These are phyloP conservation scores for Drosophila stalkeri DNA, from an alignment of 2,888 invertebrate species.

Conservation along the genomic window DNA sequence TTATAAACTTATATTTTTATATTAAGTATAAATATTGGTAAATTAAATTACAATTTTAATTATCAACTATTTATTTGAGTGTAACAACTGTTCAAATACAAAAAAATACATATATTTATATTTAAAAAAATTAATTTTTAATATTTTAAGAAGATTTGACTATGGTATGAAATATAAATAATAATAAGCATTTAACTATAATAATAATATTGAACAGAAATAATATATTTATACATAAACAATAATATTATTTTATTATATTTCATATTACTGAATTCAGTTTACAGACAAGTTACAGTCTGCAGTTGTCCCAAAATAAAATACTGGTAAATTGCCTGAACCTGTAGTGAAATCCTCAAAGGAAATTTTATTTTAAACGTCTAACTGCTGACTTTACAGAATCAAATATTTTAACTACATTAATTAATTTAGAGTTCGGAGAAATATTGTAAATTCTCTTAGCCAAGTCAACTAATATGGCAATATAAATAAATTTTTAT, in stretches of 20 bases:
- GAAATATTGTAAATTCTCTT: background rate
- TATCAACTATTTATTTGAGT: too few species aligned
- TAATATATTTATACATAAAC: too few species aligned
- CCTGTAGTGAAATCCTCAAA: background rate
- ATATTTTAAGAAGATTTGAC: too few species aligned
- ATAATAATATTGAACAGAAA: background rate
- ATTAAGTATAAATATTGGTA: too few species aligned
- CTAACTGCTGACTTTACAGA: background rate
- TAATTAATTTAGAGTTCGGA: background rate
- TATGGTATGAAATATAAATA: too few species aligned
- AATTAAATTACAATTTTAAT: too few species aligned
- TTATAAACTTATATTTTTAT: too few species aligned
- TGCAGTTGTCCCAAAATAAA: conserved; percentile 19
- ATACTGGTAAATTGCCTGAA: conserved; percentile 44
- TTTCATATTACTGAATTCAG: background rate
- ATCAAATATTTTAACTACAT: too few species aligned
- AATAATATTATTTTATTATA: background rate
- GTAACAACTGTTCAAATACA: too few species aligned
- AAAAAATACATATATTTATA: too few species aligned
- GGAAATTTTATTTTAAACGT: background rate
- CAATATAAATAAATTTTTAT: background rate
- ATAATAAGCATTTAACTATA: background rate
- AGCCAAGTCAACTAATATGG: background rate
- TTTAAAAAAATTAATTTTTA: too few species aligned
- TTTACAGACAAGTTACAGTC: too few species aligned